Percentiles rank a stretch among this genome's conserved stretches.
These are phyloP conservation scores for Ips typographus DNA, from an alignment of 1,140 invertebrate species.

Conservation along the genomic window DNA sequence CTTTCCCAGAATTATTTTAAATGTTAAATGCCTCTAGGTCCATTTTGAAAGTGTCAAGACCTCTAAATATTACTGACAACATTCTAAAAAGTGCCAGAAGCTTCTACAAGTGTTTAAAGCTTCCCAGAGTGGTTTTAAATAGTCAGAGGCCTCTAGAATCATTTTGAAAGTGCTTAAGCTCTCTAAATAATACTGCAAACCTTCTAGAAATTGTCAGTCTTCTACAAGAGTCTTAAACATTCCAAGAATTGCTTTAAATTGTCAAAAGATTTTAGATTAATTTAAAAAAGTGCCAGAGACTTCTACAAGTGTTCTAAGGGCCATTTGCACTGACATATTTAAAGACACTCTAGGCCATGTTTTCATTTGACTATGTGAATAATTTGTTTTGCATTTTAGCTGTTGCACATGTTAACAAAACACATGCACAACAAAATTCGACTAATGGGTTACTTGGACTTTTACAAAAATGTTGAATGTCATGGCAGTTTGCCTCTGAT, in stretches of 20 bases:
- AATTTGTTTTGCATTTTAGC: slow-evolving; percentile 44
- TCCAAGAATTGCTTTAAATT: not conserved
- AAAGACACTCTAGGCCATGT: not conserved
- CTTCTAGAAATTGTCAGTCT: not conserved
- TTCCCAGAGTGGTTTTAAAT: too few species aligned
- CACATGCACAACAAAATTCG: slow-evolving; percentile 60
- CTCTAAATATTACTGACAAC: too few species aligned
- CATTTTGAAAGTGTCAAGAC: too few species aligned
- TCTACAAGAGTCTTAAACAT: not conserved
- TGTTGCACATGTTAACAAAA: slow-evolving; percentile 61
- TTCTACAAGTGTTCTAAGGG: not conserved
- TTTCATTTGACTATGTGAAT: not conserved
- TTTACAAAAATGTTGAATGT: slow-evolving; percentile 63
- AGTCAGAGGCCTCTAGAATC: too few species aligned
- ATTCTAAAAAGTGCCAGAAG: too few species aligned
- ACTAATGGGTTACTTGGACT: slow-evolving; percentile 66
- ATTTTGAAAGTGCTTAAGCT: too few species aligned
- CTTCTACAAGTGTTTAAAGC: too few species aligned
- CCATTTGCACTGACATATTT: not conserved
- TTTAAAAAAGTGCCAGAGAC: not conserved
- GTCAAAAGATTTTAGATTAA: not conserved
- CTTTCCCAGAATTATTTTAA: too few species aligned
- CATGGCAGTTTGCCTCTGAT: slow-evolving; percentile 63
- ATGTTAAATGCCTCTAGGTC: too few species aligned
- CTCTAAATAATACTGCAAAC: too few species aligned